These are phyloP conservation scores for Nebria brevicollis DNA, from an alignment of 2,888 invertebrate species.

Conservation along the genomic window DNA sequence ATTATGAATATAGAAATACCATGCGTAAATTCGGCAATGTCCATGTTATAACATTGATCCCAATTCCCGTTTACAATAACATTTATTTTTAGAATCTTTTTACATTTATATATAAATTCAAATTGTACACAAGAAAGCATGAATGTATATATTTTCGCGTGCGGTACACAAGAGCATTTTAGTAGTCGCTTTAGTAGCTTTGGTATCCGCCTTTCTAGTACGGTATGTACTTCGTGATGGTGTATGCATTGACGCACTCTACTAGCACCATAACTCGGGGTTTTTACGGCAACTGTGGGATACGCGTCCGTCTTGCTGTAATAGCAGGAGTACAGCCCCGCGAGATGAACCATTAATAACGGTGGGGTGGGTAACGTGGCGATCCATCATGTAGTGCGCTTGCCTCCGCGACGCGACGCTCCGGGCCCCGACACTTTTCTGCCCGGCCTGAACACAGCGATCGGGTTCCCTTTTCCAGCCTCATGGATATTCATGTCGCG, in stretches of 20 bases:
- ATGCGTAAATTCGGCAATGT: too few relatives aligned
- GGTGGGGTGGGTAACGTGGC: conserved; percentile 9
- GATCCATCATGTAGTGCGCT: conserved; percentile 13
- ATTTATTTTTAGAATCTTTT: too few relatives aligned
- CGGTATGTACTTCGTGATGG: neutral
- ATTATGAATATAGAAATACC: too few relatives aligned
- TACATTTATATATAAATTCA: too few relatives aligned
- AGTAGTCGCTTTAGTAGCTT: neutral
- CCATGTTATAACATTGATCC: too few relatives aligned
- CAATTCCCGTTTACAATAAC: too few relatives aligned
- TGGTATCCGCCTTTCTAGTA: neutral
- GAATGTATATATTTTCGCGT: too few relatives aligned
- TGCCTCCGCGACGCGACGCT: conserved; percentile 3
- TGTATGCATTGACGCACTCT: neutral
- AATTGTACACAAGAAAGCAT: too few relatives aligned
- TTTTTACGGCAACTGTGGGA: neutral
- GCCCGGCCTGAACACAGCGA: neutral
- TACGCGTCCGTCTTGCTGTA: conserved; percentile 13
- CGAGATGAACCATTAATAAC: conserved; percentile 36
- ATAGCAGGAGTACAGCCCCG: conserved; percentile 11
- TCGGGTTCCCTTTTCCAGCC: neutral
- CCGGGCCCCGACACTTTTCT: neutral
- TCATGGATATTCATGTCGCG: conserved; percentile 45
- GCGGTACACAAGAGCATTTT: neutral
- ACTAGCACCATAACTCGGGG: neutral